phyloP scores from a whole-genome alignment of 2,113 vertebrate species.

The Phyllopteryx taeniolatus region DNA sequence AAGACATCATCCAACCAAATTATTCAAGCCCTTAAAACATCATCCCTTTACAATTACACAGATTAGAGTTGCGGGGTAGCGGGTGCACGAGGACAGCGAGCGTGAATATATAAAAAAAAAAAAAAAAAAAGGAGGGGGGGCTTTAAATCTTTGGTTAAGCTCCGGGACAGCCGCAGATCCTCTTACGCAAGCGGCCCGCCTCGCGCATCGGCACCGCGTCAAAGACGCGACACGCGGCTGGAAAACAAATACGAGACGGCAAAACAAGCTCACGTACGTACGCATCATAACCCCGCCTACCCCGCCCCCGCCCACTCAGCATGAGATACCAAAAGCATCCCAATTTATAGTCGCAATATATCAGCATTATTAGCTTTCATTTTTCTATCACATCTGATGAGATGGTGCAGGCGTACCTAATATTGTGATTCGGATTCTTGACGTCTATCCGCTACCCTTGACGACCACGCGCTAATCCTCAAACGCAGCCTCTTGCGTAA shows the following conservation, averaged over 20 bases:
- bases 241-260: constrained; percentile 12
- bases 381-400: background rate
- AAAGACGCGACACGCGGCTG: background rate
- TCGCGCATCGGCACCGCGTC: constrained; percentile 26
- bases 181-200: constrained; percentile 67
- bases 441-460: constrained; percentile 50
- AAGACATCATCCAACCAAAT: constrained; percentile 18
- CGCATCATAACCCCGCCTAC: too few species aligned
- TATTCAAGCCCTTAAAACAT: constrained; percentile 52
- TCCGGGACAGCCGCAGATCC: constrained; percentile 69
- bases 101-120: constrained; percentile 2
- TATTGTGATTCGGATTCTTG: constrained; percentile 32
- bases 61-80: constrained; percentile 45
- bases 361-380: background rate
- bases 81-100: constrained; percentile 13
- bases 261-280: background rate
- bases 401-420: background rate
- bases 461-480: constrained; percentile 62
- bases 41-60: constrained; percentile 36
- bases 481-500: constrained; percentile 65
- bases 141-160: constrained; percentile 70
- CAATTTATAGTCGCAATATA: background rate
- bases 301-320: too few species aligned
- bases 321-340: background rate
- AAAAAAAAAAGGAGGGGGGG: constrained; percentile 45